phyloP scores from a whole-genome alignment of 2,113 vertebrate genomes.

The Murina feae region DNA sequence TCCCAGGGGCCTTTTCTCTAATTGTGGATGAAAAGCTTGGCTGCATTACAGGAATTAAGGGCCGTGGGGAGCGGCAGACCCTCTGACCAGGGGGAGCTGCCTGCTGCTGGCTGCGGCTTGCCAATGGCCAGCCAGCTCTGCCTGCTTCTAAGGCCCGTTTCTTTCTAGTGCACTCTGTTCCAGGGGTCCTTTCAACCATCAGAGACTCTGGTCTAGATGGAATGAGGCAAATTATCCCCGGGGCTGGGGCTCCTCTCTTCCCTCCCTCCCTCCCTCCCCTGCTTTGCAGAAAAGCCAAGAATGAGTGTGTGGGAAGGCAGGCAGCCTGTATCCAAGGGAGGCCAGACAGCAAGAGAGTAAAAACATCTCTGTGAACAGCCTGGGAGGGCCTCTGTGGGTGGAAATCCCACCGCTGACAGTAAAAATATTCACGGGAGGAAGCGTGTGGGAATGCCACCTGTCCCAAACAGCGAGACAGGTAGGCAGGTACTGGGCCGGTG shows the following conservation, averaged over 20 bases:
- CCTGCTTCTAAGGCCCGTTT: neutral
- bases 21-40: neutral
- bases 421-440: neutral
- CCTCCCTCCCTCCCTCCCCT: neutral
- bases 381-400: neutral
- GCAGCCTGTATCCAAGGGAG: neutral
- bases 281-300: neutral
- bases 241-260: neutral
- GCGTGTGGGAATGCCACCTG: neutral
- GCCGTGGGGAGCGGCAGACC: neutral
- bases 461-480: neutral
- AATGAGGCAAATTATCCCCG: neutral
- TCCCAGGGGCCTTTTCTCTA: neutral
- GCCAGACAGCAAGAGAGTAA: neutral
- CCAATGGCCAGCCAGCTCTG: neutral
- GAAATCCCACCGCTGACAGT: neutral
- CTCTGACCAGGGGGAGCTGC: neutral
- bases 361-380: neutral
- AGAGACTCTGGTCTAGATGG: neutral
- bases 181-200: neutral
- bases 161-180: neutral
- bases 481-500: neutral
- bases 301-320: neutral
- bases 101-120: neutral
- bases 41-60: neutral